Percentiles rank a stretch among this genome's conserved stretches.
These are phyloP conservation scores for Napeogenes inachia DNA, from an alignment of 2,888 invertebrate genomes.

Conservation along the genomic window DNA sequence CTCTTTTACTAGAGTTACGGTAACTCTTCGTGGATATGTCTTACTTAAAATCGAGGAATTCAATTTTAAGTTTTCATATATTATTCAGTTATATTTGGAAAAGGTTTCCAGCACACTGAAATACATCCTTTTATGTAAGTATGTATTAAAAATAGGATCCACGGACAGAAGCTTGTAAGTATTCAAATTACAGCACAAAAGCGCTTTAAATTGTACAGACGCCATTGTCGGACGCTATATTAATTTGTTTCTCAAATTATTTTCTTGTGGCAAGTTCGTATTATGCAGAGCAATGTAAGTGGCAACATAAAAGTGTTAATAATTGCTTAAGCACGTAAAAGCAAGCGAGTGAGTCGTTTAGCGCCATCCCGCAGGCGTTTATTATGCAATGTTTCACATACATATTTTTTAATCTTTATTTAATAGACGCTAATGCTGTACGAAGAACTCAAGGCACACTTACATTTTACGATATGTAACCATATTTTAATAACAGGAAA, in stretches of 20 bases:
- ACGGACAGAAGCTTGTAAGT: no score
- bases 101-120: no score
- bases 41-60: no score
- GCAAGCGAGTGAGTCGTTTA: slow-evolving; percentile 17
- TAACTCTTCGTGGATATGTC: no score
- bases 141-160: no score
- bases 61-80: no score
- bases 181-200: no score
- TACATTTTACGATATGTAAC: slow-evolving; percentile 7
- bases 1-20: background rate
- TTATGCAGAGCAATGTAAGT: slow-evolving; percentile 26
- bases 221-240: no score
- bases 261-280: slow-evolving; percentile 16
- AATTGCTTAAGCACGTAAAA: slow-evolving; percentile 22
- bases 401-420: background rate
- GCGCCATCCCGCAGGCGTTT: slow-evolving; percentile 13
- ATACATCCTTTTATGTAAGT: no score
- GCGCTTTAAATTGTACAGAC: no score
- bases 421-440: slow-evolving; percentile 1
- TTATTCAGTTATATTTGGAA: no score
- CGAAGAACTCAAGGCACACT: background rate
- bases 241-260: slow-evolving; percentile 3
- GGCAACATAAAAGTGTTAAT: slow-evolving; percentile 26
- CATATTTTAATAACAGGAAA: no score
- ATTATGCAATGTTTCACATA: slow-evolving; percentile 6